These are phyloP conservation scores for Molorchus minor DNA, from an alignment of 2,888 invertebrate genomes.

Conservation along the genomic window DNA sequence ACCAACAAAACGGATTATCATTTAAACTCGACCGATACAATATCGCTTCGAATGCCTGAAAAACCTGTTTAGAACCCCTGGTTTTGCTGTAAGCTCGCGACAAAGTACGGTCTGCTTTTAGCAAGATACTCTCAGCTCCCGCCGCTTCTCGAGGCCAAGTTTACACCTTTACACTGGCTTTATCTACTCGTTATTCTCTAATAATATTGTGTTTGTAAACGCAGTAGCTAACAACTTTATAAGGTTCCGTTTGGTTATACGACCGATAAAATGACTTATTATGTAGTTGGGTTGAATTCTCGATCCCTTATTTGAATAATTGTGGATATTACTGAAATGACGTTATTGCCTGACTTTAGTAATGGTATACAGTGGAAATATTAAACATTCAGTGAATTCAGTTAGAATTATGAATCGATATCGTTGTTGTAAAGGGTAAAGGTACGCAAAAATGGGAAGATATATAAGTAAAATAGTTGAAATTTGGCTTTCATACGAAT, in stretches of 20 bases:
- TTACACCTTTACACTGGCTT: slow-evolving; percentile 54
- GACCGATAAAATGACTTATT: slow-evolving; percentile 1
- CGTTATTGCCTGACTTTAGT: no score
- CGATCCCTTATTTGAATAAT: not conserved
- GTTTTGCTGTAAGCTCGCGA: slow-evolving; percentile 29
- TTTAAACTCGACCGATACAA: not conserved
- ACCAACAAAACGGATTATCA: no score
- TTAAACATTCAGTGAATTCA: no score
- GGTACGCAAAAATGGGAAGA: no score
- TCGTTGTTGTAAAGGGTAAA: no score
- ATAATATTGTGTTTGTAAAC: slow-evolving; percentile 56
- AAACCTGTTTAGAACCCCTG: slow-evolving; percentile 35
- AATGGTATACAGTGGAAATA: no score
- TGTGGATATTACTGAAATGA: no score
- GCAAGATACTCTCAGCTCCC: slow-evolving; percentile 41
- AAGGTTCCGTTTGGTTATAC: not conserved
- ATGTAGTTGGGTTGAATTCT: not conserved
- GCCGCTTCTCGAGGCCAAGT: slow-evolving; percentile 47
- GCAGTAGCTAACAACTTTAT: slow-evolving; percentile 42
- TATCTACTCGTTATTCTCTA: slow-evolving; percentile 49
- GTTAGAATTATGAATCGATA: no score
- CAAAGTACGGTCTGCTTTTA: slow-evolving; percentile 42
- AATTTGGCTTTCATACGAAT: no score
- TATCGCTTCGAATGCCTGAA: not conserved
- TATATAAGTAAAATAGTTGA: no score